Evolutionary conservation across 2,888 invertebrate genomes (phyloP).

Genomic region (Drosophila putrida): DNA sequence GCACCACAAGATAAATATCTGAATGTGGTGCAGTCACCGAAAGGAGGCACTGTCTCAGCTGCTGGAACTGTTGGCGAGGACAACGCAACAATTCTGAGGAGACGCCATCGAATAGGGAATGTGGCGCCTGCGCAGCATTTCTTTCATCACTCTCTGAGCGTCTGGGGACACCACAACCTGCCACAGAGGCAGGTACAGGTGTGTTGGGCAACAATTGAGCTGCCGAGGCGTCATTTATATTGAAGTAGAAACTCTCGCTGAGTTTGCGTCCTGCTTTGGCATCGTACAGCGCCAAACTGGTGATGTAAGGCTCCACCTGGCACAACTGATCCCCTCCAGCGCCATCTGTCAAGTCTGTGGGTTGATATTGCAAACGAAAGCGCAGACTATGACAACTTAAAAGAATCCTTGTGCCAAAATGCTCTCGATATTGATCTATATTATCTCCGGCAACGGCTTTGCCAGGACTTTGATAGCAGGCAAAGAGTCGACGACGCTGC

Average conservation of each 20-base stretch:
- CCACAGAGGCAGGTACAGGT: slow-evolving; percentile 77
- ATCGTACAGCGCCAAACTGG: slow-evolving; percentile 95
- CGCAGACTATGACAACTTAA: slow-evolving; percentile 93
- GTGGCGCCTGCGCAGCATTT: slow-evolving; percentile 84
- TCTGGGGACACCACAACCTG: slow-evolving; percentile 71
- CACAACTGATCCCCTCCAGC: slow-evolving; percentile 90
- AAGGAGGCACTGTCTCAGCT: slow-evolving; percentile 90
- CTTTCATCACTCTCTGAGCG: slow-evolving; percentile 66
- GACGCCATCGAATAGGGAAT: slow-evolving; percentile 88
- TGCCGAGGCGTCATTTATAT: slow-evolving; percentile 92
- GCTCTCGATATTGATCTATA: slow-evolving; percentile 93
- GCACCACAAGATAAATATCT: slow-evolving; percentile 96
- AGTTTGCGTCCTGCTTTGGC: slow-evolving; percentile 94
- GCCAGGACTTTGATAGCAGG: slow-evolving; percentile 87
- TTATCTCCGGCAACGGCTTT: slow-evolving; percentile 86
- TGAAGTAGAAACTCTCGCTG: slow-evolving; percentile 97
- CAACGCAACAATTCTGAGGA: slow-evolving; percentile 91
- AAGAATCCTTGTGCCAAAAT: slow-evolving; percentile 94
- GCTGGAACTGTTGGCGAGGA: slow-evolving; percentile 84
- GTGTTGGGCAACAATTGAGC: slow-evolving; percentile 86
- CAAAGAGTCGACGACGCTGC: slow-evolving; percentile 92
- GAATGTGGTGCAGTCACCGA: slow-evolving; percentile 95
- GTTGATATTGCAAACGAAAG: slow-evolving; percentile 90
- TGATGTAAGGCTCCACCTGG: slow-evolving; percentile 95
- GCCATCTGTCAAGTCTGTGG: slow-evolving; percentile 87